A percentile compares a stretch with the other conserved stretches of the same genome.
phyloP scores from a whole-genome alignment of 2,888 invertebrate genomes.

The Dinocampus coccinellae region DNA sequence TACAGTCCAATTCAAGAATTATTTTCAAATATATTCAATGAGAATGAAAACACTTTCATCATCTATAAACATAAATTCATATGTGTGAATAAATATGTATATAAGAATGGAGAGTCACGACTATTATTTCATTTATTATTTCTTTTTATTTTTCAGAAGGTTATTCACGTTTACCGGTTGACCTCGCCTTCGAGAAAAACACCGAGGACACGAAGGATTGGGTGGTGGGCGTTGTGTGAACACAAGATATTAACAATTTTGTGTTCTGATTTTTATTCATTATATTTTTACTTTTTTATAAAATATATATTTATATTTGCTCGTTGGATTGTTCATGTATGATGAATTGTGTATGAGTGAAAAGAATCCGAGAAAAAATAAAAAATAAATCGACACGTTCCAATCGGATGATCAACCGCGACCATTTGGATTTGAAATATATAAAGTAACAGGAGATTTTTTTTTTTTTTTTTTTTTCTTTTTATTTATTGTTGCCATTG shows the following conservation, averaged over 20 bases:
- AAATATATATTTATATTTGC: neutral
- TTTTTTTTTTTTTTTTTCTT: neutral
- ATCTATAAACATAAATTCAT: neutral
- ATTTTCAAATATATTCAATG: neutral
- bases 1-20: neutral
- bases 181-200: conserved; percentile 62
- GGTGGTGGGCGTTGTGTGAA: conserved; percentile 60
- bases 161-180: conserved; percentile 48
- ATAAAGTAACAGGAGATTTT: neutral
- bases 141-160: conserved; percentile 5
- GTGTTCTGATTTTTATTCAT: conserved; percentile 41
- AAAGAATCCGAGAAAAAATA: conserved; percentile 4
- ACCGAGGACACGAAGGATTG: conserved; percentile 56
- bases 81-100: neutral
- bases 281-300: neutral
- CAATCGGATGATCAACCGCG: neutral
- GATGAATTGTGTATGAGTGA: neutral
- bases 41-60: neutral
- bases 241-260: conserved; percentile 31
- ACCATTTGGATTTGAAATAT: neutral
- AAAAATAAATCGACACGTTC: neutral
- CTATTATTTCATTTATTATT: no score
- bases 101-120: neutral
- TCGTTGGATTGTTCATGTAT: neutral
- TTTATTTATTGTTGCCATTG: neutral